Evolutionary conservation across 2,113 vertebrate species (phyloP), one percentile per base, ranked within the genome.

Genomic region (Tonatia bakeri): DNA sequence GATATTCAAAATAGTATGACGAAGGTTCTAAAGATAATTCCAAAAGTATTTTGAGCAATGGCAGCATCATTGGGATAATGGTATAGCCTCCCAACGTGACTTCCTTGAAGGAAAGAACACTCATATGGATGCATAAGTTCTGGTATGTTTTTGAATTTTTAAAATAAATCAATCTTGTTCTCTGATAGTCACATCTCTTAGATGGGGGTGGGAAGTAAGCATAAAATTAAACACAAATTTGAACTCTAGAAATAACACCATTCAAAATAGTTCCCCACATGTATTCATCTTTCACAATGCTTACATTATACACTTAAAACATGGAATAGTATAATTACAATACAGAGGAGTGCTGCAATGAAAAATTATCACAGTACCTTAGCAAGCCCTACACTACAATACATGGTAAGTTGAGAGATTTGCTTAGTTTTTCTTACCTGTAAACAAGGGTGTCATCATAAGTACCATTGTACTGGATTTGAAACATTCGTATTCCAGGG

Each of bases 391-490:
- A 69, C 26, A 82, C 28, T 90, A 83, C 88, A n/a, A 90, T 69
- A 33, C 13, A 38, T 26, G n/a, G 36, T 31, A 91, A 96, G 38
- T 45, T 59, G 33, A 40, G 40, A 54, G 19, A 70, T 26, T 20
- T 69, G 14, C 31, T 64, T 64, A n/a, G 12, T 64, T 31, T 91
- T 87, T 94, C 99, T 99, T 98, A 99, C 99, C 99, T 99, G 99
- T 99, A 99, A 98, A 99, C 99, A 97, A 99, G 99, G 14, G 99
- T 99, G 98, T 99, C 99, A 93, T 99, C 99, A 0, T 99, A 99
- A 98, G 99, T 99, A 91, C 99, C 99, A 16, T 99, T 99, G 98
- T 99, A 99, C 98, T 99, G 99, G 92, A 99, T 99, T 98, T 99
- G 99, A 98, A 99, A 99, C 99, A 99, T 99, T 96, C 99, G 99